Conservation (phyloP, 2,113 vertebrate genomes). For the Raphicerus campestris region DNA sequence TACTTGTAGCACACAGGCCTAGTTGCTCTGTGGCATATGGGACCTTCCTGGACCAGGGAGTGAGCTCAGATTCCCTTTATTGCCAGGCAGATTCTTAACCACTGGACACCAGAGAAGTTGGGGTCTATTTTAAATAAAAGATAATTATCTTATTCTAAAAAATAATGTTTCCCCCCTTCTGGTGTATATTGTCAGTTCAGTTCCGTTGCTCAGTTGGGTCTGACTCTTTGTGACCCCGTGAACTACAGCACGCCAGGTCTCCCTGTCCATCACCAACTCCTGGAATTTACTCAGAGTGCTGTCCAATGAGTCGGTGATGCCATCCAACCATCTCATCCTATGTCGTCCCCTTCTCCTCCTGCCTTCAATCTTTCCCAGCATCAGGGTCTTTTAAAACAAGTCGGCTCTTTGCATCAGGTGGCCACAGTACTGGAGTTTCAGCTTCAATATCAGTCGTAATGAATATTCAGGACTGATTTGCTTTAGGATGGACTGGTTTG, state of each 20-base stretch:
- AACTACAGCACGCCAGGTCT: not conserved
- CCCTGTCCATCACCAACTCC: not conserved
- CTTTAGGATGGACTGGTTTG: not conserved
- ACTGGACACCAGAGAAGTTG: not conserved
- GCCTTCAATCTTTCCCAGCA: not conserved
- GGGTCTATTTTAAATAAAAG: not conserved
- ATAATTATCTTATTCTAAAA: not conserved
- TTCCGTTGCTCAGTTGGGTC: rapidly evolving
- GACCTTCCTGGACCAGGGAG: not conserved
- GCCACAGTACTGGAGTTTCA: not conserved
- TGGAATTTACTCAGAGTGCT: not conserved
- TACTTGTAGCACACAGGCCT: not conserved
- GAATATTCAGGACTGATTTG: not conserved
- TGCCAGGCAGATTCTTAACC: not conserved
- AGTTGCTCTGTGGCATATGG: not conserved
- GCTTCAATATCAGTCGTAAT: not conserved
- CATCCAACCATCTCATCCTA: not conserved
- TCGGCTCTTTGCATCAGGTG: not conserved
- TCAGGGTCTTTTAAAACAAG: not conserved
- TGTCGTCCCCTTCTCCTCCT: not conserved
- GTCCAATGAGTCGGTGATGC: not conserved
- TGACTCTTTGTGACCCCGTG: not conserved
- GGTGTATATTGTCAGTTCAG: not conserved
- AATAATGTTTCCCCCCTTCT: not conserved
- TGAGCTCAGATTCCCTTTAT: not conserved